Evolutionary conservation across 2,888 invertebrate species (phyloP).

Genomic region (Stenodema calcarata): DNA sequence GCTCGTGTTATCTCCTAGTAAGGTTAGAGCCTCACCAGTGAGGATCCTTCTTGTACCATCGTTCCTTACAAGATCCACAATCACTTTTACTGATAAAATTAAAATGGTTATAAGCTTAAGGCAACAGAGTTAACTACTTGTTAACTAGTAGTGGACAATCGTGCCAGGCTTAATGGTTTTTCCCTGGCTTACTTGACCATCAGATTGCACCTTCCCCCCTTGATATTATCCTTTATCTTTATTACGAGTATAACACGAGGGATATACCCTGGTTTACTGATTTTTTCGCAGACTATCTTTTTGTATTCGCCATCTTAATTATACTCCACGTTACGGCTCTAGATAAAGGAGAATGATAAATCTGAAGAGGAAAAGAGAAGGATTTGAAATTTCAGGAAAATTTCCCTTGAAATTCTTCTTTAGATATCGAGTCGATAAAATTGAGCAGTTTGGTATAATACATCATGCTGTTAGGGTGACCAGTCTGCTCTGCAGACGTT

Average conservation of each 20-base stretch:
- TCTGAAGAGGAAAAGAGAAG: too few relatives aligned
- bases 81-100: constrained; percentile 3
- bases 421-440: too few relatives aligned
- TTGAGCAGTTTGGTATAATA: too few relatives aligned
- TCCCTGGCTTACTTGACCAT: background rate
- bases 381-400: too few relatives aligned
- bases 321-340: too few relatives aligned
- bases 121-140: background rate
- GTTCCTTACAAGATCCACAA: background rate
- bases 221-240: background rate
- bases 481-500: too few relatives aligned
- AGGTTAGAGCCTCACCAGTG: background rate
- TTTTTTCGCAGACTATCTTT: too few relatives aligned
- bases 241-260: background rate
- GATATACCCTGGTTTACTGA: background rate
- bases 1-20: background rate
- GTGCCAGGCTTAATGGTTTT: background rate
- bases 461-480: too few relatives aligned
- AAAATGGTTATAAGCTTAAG: constrained; percentile 1
- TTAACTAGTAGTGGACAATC: constrained; percentile 7
- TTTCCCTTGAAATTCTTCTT: too few relatives aligned
- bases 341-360: too few relatives aligned
- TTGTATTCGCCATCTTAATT: too few relatives aligned
- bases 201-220: background rate
- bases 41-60: background rate